A percentile compares a stretch with the other conserved stretches of the same genome.
These are phyloP conservation scores for Myrmophylax atrothorax DNA, from an alignment of 2,113 vertebrate species.

Conservation along the genomic window DNA sequence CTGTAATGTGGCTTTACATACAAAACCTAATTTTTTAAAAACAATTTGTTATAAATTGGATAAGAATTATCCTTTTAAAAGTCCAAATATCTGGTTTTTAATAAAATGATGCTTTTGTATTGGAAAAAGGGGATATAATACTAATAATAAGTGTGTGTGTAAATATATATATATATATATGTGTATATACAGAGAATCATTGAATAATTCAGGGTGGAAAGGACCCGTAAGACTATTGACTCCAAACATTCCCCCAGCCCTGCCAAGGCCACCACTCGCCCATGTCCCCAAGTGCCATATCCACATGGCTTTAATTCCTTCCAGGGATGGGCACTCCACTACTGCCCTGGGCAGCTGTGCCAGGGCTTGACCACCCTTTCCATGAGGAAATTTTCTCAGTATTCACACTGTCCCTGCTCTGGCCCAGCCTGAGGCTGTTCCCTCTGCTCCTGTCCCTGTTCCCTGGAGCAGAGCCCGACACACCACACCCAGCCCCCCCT, in stretches of 20 bases:
- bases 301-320: neutral
- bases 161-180: too few relatives aligned
- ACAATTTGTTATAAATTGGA: neutral
- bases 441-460: neutral
- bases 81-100: neutral
- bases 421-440: neutral
- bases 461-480: neutral
- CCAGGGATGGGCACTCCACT: neutral
- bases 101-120: neutral
- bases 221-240: neutral
- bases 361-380: neutral
- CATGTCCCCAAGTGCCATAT: neutral
- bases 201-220: neutral
- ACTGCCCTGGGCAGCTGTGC: neutral
- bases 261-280: neutral
- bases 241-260: neutral
- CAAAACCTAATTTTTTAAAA: neutral
- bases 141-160: neutral
- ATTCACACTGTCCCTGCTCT: neutral
- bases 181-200: neutral
- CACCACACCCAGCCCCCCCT: too few relatives aligned
- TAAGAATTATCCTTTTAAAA: neutral
- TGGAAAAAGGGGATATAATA: neutral
- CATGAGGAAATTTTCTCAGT: neutral
- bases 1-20: neutral